Evolutionary conservation across 37 sponge, comb jelly and placozoan species (phyloP), one percentile per base, ranked within the genome.

Genomic region (Hormiphora californensis): DNA sequence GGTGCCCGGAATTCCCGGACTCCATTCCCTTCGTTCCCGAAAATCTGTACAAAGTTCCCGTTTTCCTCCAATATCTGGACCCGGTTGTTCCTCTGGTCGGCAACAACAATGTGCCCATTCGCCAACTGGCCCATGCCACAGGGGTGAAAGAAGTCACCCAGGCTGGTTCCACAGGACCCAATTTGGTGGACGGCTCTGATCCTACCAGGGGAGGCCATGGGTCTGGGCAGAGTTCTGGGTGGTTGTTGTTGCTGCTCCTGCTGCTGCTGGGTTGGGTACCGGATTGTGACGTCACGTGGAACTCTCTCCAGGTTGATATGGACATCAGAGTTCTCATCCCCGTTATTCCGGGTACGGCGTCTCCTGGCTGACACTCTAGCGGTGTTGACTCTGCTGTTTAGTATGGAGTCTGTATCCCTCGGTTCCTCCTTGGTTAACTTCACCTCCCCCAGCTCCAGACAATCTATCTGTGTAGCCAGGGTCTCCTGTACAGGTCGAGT

Each of bases 271-370:
- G 81, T 73, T n/a, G n/a, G n/a, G 81, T 73, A 73, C 39, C 81
- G 81, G 81, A 73, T 73, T 3, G 43, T 73, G 28, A 73, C 41
- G 9, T 73, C 81, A 43, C 43, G 39, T 2, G 81, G 21, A 7
- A 73, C 35, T 36, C 81, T n/a, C 81, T 73, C 81, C 81, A 73
- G 38, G 81, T 73, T 73, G 46, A 73, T 73, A 8, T 73, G 81
- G 1, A 73, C 4, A 22, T 43, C 46, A 30, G 59, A 57, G 68
- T 12, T 67, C 19, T 30, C 38, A 9, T n/a, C 36, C 22, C 23
- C 43, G 81, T 73, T 73, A 3, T 22, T 19, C 4, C 59, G 19
- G 11, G 59, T 57, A 27, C 59, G 11, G 4, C 59, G 19, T 15
- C 81, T 43, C 12, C 81, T 39, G 1, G 39, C 28, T 5, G 35